Base-by-base conservation (phyloP, 2,888 invertebrate species). In the Mimas tiliae region DNA sequence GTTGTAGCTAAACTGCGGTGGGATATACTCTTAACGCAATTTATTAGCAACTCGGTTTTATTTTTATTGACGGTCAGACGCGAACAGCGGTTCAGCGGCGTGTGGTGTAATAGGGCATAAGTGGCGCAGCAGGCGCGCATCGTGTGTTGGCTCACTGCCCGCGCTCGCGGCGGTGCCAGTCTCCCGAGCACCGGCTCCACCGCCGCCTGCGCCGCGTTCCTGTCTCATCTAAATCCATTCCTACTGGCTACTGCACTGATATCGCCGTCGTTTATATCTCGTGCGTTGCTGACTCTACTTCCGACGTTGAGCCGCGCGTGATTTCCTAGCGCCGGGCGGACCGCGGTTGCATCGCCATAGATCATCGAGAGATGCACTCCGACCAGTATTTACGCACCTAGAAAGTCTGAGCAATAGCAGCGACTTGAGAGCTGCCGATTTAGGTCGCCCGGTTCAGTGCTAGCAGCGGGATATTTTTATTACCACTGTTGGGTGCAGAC, bases 401-500 rank as follows among this genome's bases (percentile, higher is more conserved):
- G 80, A 82, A 80, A 83, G 79, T 80, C 80, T 72, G 77, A 78
- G 75, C 79, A 77, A 78, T 78, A 78, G 84, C 81, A 75, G 80
- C 82, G 81, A 82, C 77, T 81, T 76, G 77, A 75, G 76, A 84
- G 84, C 85, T 76, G 85, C 85, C 81, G 87, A 93, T 91, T 85
- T 92, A 91, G 93, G 93, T 93, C 93, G 91, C 92, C 93, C 93
- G 93, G 93, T 86, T 87, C 89, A 81, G 85, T 82, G 87, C 88
- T 89, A 86, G 89, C 89, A 89, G 89, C 86, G 90, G 86, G 92
- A 90, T 93, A 93, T 93, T 93, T 93, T 93, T 93, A 93, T 91
- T 89, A 84, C 88, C 85, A 86, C 88, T 84, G 87, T 89, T 86
- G 83, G 86, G 86, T 88, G 89, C 87, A 89, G 87, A 89, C 89